A percentile compares a stretch with the other conserved stretches of the same genome.
Conservation (phyloP, 2,113 vertebrate genomes). For the Nesogale talazaci region DNA sequence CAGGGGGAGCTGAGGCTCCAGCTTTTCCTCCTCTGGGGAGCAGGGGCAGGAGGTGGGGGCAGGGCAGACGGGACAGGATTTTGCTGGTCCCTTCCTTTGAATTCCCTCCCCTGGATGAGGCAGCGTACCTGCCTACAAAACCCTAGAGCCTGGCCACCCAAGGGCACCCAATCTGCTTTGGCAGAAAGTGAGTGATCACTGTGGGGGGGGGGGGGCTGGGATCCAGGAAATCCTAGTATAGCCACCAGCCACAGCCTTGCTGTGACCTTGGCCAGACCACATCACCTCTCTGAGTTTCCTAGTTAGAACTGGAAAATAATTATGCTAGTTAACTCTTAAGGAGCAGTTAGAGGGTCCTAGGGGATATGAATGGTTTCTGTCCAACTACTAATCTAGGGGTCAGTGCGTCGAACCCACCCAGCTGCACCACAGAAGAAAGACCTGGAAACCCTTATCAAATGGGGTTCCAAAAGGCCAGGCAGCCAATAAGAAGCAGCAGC, state of each 20-base stretch:
- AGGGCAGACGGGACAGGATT: too few relatives aligned
- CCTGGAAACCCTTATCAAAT: too few relatives aligned
- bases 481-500: not conserved
- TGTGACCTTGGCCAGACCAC: not conserved
- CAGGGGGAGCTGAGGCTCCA: not conserved
- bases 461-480: not conserved
- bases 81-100: not conserved
- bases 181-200: not conserved
- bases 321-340: fast-evolving
- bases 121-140: not conserved
- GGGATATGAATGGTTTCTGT: not conserved
- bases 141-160: too few relatives aligned
- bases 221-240: not conserved
- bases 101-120: not conserved
- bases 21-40: not conserved
- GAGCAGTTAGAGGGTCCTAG: not conserved
- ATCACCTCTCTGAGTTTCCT: not conserved
- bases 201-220: not conserved
- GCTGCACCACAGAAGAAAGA: too few relatives aligned
- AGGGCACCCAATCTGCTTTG: not conserved
- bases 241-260: too few relatives aligned
- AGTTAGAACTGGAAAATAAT: not conserved
- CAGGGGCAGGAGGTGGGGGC: not conserved
- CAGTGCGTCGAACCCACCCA: too few relatives aligned
- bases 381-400: not conserved